Conservation (phyloP, 35 echinoderm and acorn worm genomes). For the Nesometra sesokonis region DNA sequence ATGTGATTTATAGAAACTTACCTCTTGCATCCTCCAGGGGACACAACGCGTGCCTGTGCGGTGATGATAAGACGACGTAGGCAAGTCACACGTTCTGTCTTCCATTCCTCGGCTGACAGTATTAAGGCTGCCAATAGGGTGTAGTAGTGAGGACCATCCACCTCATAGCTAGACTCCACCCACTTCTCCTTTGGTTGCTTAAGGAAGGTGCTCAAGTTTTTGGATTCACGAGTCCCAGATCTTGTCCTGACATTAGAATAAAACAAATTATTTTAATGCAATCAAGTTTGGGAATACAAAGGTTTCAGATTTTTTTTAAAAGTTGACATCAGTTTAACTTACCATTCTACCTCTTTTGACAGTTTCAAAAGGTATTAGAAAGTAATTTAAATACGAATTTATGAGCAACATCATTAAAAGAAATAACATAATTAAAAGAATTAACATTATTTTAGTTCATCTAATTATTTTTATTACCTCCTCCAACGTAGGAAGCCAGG, state of each 20-base stretch:
- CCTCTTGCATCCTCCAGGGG: conserved; percentile 52
- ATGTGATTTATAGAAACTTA: neutral
- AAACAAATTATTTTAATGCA: neutral
- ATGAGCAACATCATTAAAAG: too few relatives aligned
- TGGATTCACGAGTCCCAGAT: conserved; percentile 80
- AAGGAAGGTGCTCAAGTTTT: conserved; percentile 62
- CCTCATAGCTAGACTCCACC: conserved; percentile 84
- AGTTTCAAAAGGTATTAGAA: too few relatives aligned
- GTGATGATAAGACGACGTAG: conserved; percentile 58
- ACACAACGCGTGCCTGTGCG: conserved; percentile 69
- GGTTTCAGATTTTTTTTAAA: too few relatives aligned
- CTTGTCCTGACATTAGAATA: conserved; percentile 57
- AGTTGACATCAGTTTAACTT: too few relatives aligned
- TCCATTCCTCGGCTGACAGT: conserved; percentile 70
- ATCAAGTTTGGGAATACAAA: too few relatives aligned
- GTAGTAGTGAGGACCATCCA: conserved; percentile 86
- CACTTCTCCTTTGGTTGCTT: conserved; percentile 75
- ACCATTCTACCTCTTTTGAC: too few relatives aligned
- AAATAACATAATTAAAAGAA: too few relatives aligned
- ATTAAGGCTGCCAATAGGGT: conserved; percentile 44
- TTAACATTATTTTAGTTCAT: too few relatives aligned
- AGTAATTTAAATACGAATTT: too few relatives aligned
- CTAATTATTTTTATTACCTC: too few relatives aligned
- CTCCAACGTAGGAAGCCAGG: too few relatives aligned
- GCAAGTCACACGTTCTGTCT: conserved; percentile 41